A percentile compares a stretch with the other conserved stretches of the same genome.
These are phyloP conservation scores for Synergus laeviventris DNA, from an alignment of 2,888 invertebrate species.

Conservation along the genomic window DNA sequence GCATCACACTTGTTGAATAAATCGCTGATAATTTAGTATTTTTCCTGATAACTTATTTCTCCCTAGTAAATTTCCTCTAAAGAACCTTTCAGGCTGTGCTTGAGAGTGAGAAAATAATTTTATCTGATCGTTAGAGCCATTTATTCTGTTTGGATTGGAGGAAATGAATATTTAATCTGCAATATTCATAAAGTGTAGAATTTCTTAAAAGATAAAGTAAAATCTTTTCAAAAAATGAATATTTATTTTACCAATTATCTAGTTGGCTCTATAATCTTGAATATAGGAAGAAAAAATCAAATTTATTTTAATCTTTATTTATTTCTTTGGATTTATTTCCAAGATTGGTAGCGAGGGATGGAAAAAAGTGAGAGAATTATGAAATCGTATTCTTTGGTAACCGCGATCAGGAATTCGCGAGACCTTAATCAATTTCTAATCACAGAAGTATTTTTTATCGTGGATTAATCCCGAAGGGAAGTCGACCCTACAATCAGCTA, in stretches of 20 bases:
- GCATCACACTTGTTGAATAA: slow-evolving; percentile 14
- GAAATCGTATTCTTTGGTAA: background rate
- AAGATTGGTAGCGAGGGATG: no score
- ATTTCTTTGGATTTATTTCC: no score
- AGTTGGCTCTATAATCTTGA: background rate
- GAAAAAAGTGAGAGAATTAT: background rate
- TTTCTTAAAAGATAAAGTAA: background rate
- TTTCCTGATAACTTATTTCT: slow-evolving; percentile 16
- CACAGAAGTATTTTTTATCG: slow-evolving; percentile 24
- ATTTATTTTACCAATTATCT: background rate
- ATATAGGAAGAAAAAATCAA: background rate
- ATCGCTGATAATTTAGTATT: slow-evolving; percentile 21
- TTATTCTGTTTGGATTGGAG: background rate
- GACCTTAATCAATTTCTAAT: slow-evolving; percentile 27
- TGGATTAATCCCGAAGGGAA: slow-evolving; percentile 27
- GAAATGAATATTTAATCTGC: background rate
- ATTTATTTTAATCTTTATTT: background rate
- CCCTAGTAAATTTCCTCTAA: background rate
- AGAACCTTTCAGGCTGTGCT: background rate
- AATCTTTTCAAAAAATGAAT: background rate
- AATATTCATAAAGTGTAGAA: background rate
- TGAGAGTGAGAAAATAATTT: background rate
- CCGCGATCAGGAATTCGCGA: background rate
- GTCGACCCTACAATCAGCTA: slow-evolving; percentile 31
- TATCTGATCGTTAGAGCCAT: slow-evolving; percentile 14